Conservation (phyloP, 2,888 invertebrate species). For the Nudaria mundana region DNA sequence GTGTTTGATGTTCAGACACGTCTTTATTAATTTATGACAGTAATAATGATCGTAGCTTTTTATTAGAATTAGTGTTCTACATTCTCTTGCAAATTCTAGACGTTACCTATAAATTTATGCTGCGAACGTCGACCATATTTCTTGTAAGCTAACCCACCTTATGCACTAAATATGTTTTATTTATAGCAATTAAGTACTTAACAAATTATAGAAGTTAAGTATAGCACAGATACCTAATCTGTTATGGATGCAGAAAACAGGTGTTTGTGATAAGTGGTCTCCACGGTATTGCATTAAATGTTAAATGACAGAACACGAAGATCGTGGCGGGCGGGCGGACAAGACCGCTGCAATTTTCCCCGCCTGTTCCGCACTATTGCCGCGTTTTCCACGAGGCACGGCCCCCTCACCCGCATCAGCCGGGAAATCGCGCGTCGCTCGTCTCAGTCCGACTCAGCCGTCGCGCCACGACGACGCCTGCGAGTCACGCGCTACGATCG, state of each 20-base stretch:
- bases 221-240: background rate
- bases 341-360: constrained; percentile 67
- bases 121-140: background rate
- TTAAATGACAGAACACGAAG: constrained; percentile 29
- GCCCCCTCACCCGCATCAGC: constrained; percentile 68
- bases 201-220: background rate
- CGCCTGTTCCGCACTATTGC: constrained; percentile 62
- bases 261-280: constrained; percentile 13
- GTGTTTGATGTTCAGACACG: constrained; percentile 21
- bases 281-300: constrained; percentile 23
- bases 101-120: background rate
- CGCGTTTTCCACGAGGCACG: constrained; percentile 76
- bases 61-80: constrained; percentile 7
- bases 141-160: too few species aligned
- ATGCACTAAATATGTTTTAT: too few species aligned
- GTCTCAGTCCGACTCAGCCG: constrained; percentile 75
- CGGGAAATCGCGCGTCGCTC: constrained; percentile 73
- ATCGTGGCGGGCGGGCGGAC: constrained; percentile 48
- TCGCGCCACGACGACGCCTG: constrained; percentile 70
- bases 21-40: constrained; percentile 14
- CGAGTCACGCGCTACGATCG: constrained; percentile 55
- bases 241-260: background rate
- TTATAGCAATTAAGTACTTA: background rate
- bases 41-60: constrained; percentile 8
- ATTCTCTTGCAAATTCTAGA: background rate